Evolutionary conservation across 2,888 invertebrate species (phyloP), one percentile per base, ranked within the genome.

Genomic region (Trissonchulus latispiculum): DNA sequence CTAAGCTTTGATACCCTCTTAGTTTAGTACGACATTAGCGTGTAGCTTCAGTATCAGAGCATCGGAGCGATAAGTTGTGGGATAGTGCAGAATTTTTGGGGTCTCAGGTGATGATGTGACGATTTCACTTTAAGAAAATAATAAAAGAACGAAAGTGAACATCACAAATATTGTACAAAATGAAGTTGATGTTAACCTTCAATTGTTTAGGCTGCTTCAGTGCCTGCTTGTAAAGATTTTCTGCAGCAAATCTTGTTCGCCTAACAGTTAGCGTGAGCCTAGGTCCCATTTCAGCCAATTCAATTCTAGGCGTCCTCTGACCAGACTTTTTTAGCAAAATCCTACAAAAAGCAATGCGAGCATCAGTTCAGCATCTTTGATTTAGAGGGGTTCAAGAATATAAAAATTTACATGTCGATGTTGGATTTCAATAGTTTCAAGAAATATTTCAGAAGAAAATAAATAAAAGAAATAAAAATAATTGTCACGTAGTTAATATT

Each of bases 201-300:
- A 82, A 79, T 69, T 78, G 80, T 72, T 80, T 81, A 0, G 85
- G 84, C 71, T 79, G 76, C 76, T 79, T 81, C 23, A 79, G 74
- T 1, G 84, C 80, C 73, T 78, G 75, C 75, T 84, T 85, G 79
- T 82, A 85, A 67, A 96, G 86, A 83, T 94, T 93, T 77, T 91
- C 91, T 0, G 93, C 91, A 0, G 95, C 95, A 72, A 97, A 86
- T 84, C 91, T 92, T 0, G 89, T 90, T 77, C 99, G 88, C 77
- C 95, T 88, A 23, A 96, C 84, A 74, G 88, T 87, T 77, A 99
- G 90, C 84, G 96, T 93, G 77, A 93, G 88, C 32, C 91, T 89
- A 31, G 99, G 99, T 32, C 99, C 95, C 81, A 95, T 93, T 87
- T 94, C 93, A 83, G 90, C 90, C 70, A 99, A 85, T 85, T 97